phyloP scores from a whole-genome alignment of 1,140 invertebrate species.

The Atta colombica region DNA sequence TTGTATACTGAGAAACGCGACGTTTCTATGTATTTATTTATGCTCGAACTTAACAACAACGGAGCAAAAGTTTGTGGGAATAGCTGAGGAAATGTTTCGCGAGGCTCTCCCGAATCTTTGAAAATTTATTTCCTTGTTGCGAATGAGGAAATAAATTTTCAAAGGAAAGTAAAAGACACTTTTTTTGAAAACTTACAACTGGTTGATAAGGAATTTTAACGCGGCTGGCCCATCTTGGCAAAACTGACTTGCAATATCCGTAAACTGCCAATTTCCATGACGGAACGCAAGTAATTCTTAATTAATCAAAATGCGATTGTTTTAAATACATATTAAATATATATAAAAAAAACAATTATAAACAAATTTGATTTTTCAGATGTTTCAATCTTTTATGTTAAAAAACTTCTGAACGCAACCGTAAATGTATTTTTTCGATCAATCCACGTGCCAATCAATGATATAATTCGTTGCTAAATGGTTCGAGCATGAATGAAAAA shows the following conservation, averaged over 20 bases:
- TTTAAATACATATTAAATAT: neutral
- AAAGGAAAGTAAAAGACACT: neutral
- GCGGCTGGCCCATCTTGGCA: neutral
- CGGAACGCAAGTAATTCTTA: neutral
- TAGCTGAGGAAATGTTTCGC: slow-evolving; percentile 5
- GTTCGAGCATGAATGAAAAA: slow-evolving; percentile 52
- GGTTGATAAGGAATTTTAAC: neutral
- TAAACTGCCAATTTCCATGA: neutral
- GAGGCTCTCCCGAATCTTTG: neutral
- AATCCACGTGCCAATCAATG: slow-evolving; percentile 37
- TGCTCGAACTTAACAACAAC: slow-evolving; percentile 48
- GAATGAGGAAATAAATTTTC: neutral
- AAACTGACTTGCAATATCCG: neutral
- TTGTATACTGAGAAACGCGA: slow-evolving; percentile 21
- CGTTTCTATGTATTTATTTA: slow-evolving; percentile 42
- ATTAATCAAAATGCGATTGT: neutral
- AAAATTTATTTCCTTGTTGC: slow-evolving; percentile 35
- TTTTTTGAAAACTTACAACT: neutral
- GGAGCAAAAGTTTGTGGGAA: neutral
- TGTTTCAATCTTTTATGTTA: neutral
- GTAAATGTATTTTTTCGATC: neutral
- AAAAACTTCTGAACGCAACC: neutral
- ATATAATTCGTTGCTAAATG: slow-evolving; percentile 35
- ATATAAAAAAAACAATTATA: neutral
- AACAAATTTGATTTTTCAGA: neutral